A percentile compares a stretch with the other conserved stretches of the same genome.
Evolutionary conservation across 2,888 invertebrate genomes (phyloP).

Genomic region (Philereme transversata): DNA sequence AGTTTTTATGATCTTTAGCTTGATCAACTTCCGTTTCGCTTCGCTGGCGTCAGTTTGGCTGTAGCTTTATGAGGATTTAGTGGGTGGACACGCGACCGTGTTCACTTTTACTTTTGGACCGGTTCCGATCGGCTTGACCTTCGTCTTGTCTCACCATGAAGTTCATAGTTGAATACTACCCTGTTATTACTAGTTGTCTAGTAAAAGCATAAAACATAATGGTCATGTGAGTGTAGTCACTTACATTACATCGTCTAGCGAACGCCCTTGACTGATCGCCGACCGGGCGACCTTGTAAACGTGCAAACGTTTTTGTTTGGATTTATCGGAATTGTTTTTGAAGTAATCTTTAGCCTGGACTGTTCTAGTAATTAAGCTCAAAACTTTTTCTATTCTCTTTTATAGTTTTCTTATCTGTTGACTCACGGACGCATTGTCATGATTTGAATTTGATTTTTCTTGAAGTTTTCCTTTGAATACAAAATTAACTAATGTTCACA

Average conservation of each 20-base stretch:
- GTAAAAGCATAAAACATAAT: conserved; percentile 47
- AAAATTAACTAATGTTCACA: background rate
- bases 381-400: background rate
- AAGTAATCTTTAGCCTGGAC: conserved; percentile 3
- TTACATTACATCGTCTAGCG: conserved; percentile 66
- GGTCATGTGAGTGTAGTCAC: conserved; percentile 33
- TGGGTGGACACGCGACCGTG: conserved; percentile 76
- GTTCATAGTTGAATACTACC: conserved; percentile 33
- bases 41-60: too few species aligned
- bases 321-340: conserved; percentile 65
- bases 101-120: conserved; percentile 81
- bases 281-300: conserved; percentile 78
- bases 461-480: background rate
- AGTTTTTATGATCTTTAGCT: too few species aligned
- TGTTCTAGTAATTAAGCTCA: background rate
- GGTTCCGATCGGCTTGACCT: conserved; percentile 64
- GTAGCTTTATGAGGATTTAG: conserved; percentile 67
- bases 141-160: conserved; percentile 47
- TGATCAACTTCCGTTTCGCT: too few species aligned
- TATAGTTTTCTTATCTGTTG: background rate
- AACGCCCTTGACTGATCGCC: conserved; percentile 79
- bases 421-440: background rate
- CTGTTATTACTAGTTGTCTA: conserved; percentile 13
- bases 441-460: background rate
- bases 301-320: conserved; percentile 74